Conservation (phyloP, 2,888 invertebrate species). For the Aproaerema taeniolella region DNA sequence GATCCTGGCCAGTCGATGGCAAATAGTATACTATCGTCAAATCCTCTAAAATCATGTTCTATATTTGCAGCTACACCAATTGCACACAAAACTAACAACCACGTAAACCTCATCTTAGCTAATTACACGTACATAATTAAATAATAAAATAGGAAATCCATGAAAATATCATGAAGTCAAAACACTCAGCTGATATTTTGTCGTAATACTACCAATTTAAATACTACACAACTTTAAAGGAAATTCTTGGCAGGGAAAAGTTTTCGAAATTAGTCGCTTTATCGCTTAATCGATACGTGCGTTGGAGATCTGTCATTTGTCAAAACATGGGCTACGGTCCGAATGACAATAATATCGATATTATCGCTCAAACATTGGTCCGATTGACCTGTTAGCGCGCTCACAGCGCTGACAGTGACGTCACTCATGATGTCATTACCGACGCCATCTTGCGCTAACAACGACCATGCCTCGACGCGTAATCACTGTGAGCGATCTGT, state of each 20-base stretch:
- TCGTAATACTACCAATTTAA: neutral
- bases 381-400: no score
- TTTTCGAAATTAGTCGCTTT: conserved; percentile 25
- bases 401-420: no score
- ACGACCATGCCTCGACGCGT: no score
- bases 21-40: conserved; percentile 89
- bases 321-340: no score
- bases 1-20: conserved; percentile 86
- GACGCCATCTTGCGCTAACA: no score
- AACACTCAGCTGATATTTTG: conserved; percentile 1
- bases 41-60: conserved; percentile 83
- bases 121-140: conserved; percentile 25
- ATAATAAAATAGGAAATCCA: conserved; percentile 15
- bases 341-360: no score
- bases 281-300: conserved; percentile 30
- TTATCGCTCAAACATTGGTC: no score
- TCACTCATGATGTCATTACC: no score
- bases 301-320: conserved; percentile 60
- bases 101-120: conserved; percentile 41
- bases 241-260: no score
- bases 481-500: no score
- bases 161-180: conserved; percentile 12
- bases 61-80: conserved; percentile 37
- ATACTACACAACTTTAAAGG: no score
- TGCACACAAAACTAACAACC: conserved; percentile 36